These are phyloP conservation scores for Microcebus tavaratra DNA, from an alignment of 2,113 vertebrate species.

Conservation along the genomic window DNA sequence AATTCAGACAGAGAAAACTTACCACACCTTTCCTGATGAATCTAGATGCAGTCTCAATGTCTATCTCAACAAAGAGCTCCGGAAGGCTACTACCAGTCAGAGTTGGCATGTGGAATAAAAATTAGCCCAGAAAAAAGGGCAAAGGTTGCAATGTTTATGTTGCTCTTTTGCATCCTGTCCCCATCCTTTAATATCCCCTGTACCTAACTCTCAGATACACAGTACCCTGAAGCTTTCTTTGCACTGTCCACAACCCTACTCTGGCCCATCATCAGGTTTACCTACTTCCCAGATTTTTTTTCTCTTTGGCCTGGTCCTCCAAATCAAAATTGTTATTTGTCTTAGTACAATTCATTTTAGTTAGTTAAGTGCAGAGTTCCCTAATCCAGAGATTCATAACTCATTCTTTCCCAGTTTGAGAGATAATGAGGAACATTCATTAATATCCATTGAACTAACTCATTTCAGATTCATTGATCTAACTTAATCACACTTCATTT, in stretches of 20 bases:
- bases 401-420: not conserved
- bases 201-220: not conserved
- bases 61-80: not conserved
- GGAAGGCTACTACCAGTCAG: not conserved
- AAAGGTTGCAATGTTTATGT: not conserved
- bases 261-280: not conserved
- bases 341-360: not conserved
- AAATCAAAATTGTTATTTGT: not conserved
- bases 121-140: not conserved
- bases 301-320: not conserved
- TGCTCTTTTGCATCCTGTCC: not conserved
- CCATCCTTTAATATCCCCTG: not conserved
- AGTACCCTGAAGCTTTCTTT: not conserved
- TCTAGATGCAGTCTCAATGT: not conserved
- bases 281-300: not conserved
- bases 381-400: not conserved
- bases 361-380: not conserved
- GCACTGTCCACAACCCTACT: not conserved
- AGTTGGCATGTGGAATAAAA: not conserved
- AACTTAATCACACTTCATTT: not conserved
- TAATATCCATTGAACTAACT: not conserved
- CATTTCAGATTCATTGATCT: not conserved
- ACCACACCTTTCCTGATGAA: not conserved
- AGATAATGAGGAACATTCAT: not conserved
- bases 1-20: not conserved